Conservation (phyloP, 1,140 invertebrate genomes). For the Caerostris extrusa region DNA sequence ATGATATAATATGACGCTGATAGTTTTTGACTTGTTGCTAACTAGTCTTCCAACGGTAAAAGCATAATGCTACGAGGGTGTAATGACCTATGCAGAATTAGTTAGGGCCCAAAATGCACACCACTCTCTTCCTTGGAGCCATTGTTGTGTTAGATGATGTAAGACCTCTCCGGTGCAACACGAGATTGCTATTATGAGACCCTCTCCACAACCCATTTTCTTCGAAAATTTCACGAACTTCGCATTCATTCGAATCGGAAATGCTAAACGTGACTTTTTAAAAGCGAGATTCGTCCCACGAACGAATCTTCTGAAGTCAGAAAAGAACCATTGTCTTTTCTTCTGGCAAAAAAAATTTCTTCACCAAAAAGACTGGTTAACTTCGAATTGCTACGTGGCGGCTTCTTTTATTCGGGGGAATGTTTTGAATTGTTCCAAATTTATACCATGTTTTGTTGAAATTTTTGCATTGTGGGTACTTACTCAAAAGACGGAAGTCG, state of each 20-base stretch:
- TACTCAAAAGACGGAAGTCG: not conserved
- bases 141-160: not conserved
- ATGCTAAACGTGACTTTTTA: constrained; percentile 50
- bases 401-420: constrained; percentile 19
- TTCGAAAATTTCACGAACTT: constrained; percentile 45
- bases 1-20: no score
- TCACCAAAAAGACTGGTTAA: not conserved
- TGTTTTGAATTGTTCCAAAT: not conserved
- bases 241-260: constrained; percentile 23
- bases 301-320: not conserved
- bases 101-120: not conserved
- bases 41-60: no score
- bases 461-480: not conserved
- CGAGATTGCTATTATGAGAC: not conserved
- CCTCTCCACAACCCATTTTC: not conserved
- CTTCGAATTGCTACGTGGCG: not conserved
- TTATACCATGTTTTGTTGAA: not conserved
- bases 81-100: not conserved
- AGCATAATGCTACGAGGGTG: not conserved
- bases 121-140: not conserved
- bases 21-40: no score
- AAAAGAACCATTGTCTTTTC: not conserved
- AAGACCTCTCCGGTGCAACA: not conserved
- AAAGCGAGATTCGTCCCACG: not conserved
- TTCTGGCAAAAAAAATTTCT: not conserved